Evolutionary conservation across 2,113 vertebrate species (phyloP), one percentile per base, ranked within the genome.

Genomic region (Pangasianodon gigas): DNA sequence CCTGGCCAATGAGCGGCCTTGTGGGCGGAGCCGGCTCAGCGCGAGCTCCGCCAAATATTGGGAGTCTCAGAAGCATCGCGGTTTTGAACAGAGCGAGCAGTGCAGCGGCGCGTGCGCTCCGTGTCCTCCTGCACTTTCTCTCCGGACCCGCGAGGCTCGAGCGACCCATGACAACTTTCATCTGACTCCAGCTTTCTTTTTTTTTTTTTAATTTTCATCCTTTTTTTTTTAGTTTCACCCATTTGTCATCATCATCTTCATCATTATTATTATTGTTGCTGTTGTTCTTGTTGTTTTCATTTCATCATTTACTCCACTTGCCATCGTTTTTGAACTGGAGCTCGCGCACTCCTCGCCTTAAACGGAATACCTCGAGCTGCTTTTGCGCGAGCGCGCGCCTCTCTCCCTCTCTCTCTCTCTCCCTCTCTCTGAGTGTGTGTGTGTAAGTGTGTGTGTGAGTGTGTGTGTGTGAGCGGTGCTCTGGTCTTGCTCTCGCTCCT

Each of bases 161-260:
- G 93, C 92, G 80, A 58, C 83, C 58, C 84, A 94, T 95, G 94
- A 95, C 91, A 95, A 95, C 94, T 95, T 95, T 91, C 92, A 94
- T 94, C 62, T 89, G 92, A 94, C 92, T 94, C 92, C 92, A 89
- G 92, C n/a, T 21, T 54, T 93, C 93, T n/a, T 37, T 87, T 90
- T 92, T 92, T 94, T 90, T 92, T 77, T 92, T 9, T 77, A 0
- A 44, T 75, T 41, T 24, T 77, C 19, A 10, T 94, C 91, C 85
- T 90, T 92, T 94, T 93, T 89, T 93, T 69, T 88, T 48, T 87
- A 65, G 24, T 90, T 92, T 87, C 0, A 65, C 0, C 14, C 82
- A 75, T 93, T 89, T 88, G 51, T 90, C 93, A 92, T 94, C 89
- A 80, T 48, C 4, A n/a, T 80, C 14, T 52, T n/a, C n/a, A 24